Evolutionary conservation across 2,113 vertebrate genomes (phyloP).

Genomic region (Morphnarchus princeps): DNA sequence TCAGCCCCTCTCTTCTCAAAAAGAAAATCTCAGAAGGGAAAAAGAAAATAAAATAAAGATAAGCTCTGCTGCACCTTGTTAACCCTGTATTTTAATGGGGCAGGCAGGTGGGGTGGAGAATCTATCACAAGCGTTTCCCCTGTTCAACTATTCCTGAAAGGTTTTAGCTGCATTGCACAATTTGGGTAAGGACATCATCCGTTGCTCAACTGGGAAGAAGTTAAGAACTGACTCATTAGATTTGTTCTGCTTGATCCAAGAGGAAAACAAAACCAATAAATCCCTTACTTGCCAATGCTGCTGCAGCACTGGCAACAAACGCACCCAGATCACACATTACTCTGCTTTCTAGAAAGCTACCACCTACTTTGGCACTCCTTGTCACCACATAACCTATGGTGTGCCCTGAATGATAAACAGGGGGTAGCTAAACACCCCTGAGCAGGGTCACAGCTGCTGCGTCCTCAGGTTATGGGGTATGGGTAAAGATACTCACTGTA

Average conservation of each 20-base stretch:
- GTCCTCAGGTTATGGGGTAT: fast-evolving
- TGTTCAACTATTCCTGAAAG: neutral
- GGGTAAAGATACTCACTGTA: neutral
- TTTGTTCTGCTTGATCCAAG: neutral
- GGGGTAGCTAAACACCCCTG: neutral
- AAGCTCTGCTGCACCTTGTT: neutral
- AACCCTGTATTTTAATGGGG: neutral
- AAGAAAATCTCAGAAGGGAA: neutral
- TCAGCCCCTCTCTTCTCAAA: neutral
- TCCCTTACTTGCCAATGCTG: neutral
- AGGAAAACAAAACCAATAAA: neutral
- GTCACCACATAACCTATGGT: fast-evolving
- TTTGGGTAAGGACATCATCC: neutral
- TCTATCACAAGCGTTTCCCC: neutral
- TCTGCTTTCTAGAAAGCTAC: slow-evolving; percentile 25
- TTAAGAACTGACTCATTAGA: slow-evolving; percentile 3
- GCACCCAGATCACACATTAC: neutral
- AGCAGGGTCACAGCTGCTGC: neutral
- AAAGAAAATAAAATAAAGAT: neutral
- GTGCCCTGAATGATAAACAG: neutral
- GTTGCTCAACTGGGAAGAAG: neutral
- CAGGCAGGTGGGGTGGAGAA: no score
- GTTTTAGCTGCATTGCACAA: slow-evolving; percentile 1
- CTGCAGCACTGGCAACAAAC: neutral
- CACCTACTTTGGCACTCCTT: neutral